phyloP scores from a whole-genome alignment of 1,140 invertebrate genomes.

The Oreohelix idahoensis region DNA sequence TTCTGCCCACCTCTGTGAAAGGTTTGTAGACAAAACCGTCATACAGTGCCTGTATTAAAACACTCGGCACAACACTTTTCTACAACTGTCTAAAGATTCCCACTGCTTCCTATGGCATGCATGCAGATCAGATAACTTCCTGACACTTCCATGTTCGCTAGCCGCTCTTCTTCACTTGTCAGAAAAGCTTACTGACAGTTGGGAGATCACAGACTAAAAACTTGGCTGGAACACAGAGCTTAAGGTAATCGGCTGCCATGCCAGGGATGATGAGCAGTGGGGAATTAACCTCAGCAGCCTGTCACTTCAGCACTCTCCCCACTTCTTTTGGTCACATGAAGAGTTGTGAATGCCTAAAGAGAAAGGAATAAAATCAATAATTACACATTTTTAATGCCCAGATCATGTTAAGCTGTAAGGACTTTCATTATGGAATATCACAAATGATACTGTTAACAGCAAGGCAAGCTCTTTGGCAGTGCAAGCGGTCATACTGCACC shows the following conservation, averaged over 20 bases:
- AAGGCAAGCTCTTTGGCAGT: no score
- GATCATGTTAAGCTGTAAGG: no score
- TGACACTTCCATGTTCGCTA: no score
- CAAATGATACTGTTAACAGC: no score
- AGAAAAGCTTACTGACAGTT: neutral
- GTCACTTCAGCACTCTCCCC: constrained; percentile 72
- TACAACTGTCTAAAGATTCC: neutral
- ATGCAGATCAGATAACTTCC: neutral
- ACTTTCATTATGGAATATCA: no score
- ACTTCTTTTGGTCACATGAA: constrained; percentile 77
- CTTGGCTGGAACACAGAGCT: neutral
- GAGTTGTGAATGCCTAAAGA: constrained; percentile 77
- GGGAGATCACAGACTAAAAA: neutral
- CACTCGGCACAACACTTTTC: neutral
- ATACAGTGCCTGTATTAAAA: constrained; percentile 23
- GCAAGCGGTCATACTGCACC: no score
- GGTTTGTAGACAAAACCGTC: constrained; percentile 51
- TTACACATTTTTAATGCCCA: no score
- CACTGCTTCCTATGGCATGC: neutral
- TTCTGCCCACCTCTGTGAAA: constrained; percentile 33
- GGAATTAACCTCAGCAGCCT: constrained; percentile 80
- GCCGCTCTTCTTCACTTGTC: no score
- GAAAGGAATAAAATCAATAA: constrained; percentile 50
- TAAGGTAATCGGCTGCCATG: neutral
- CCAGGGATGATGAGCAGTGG: constrained; percentile 56